Conservation (phyloP, 2,113 vertebrate species). For the Phyllostomus discolor region DNA sequence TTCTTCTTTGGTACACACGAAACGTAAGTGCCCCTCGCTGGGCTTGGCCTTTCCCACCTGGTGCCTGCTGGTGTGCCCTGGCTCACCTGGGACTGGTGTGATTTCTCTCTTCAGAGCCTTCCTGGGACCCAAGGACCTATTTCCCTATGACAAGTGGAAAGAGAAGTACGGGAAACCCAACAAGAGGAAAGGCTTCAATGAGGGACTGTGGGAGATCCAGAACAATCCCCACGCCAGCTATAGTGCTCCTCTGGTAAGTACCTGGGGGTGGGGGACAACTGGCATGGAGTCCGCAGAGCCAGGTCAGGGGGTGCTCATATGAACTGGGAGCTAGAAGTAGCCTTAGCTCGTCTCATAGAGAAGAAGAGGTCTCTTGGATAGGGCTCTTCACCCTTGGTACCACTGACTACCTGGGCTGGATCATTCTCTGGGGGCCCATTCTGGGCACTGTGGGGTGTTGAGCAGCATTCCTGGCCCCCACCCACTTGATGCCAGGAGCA, state of each 20-base stretch:
- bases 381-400: too few species aligned
- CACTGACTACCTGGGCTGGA: accelerated
- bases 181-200: slow-evolving; percentile 99
- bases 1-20: slow-evolving; percentile 99
- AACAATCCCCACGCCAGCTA: slow-evolving; percentile 99
- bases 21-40: slow-evolving; percentile 87
- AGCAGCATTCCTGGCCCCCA: neutral
- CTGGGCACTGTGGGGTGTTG: neutral
- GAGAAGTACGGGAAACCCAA: slow-evolving; percentile 98
- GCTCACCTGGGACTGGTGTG: slow-evolving; percentile 43
- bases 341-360: neutral
- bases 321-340: neutral
- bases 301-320: neutral
- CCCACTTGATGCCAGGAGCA: neutral
- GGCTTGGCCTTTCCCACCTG: neutral
- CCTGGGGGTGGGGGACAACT: too few species aligned
- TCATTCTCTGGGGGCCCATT: accelerated
- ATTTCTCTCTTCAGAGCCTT: slow-evolving; percentile 87
- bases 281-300: accelerated
- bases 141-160: slow-evolving; percentile 93
- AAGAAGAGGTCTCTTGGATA: neutral
- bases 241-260: slow-evolving; percentile 91
- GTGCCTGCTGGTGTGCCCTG: neutral
- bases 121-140: slow-evolving; percentile 96
- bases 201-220: slow-evolving; percentile 98